These are phyloP conservation scores for Nanger granti DNA, from an alignment of 2,113 vertebrate genomes.

Conservation along the genomic window DNA sequence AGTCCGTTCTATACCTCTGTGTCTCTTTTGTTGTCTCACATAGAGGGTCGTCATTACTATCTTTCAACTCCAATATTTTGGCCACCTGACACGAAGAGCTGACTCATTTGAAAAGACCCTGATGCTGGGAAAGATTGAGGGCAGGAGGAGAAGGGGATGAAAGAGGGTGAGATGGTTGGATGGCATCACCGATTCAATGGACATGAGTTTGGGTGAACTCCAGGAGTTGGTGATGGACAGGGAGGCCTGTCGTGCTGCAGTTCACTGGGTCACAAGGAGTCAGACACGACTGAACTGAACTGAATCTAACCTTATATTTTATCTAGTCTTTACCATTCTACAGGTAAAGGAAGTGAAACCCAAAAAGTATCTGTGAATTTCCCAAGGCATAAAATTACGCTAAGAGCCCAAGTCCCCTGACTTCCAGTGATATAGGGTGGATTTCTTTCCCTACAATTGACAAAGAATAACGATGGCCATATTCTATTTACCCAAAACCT, in stretches of 20 bases:
- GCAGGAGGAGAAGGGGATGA: background rate
- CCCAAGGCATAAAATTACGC: background rate
- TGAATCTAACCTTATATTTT: background rate
- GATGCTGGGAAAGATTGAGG: background rate
- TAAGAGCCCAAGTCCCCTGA: background rate
- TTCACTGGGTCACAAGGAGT: background rate
- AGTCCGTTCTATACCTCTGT: too few species aligned
- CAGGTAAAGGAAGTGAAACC: background rate
- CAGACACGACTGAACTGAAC: background rate
- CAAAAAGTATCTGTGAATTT: background rate
- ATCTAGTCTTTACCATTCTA: background rate
- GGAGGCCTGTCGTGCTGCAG: background rate
- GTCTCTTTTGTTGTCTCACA: too few species aligned
- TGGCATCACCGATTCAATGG: background rate
- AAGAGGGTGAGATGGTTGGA: background rate
- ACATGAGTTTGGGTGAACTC: background rate
- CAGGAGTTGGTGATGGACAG: background rate
- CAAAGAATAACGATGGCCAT: background rate
- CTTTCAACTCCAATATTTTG: background rate
- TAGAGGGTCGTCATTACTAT: too few species aligned
- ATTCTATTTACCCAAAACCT: background rate
- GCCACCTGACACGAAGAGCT: background rate
- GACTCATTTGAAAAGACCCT: background rate
- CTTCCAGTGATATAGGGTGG: background rate
- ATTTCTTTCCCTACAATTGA: background rate